These are phyloP conservation scores for Rhimphoctona megacephalus DNA, from an alignment of 2,888 invertebrate species.

Conservation along the genomic window DNA sequence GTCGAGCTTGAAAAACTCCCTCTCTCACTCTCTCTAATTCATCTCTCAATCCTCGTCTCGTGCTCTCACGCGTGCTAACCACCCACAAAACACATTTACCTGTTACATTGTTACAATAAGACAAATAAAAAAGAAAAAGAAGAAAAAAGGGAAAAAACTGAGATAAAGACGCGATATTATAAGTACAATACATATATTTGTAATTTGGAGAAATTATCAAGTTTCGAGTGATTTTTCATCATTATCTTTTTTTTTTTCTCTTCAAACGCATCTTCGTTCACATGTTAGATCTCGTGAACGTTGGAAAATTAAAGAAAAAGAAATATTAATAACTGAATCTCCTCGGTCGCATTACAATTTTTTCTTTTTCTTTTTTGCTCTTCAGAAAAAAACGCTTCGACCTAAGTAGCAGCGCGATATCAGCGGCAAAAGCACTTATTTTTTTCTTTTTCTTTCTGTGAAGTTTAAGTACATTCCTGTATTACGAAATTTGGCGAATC, in stretches of 20 bases:
- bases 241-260: neutral
- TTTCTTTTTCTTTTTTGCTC: constrained; percentile 56
- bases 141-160: constrained; percentile 24
- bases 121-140: constrained; percentile 47
- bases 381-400: constrained; percentile 27
- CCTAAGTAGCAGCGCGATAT: constrained; percentile 49
- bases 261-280: neutral
- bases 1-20: neutral
- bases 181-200: constrained; percentile 80
- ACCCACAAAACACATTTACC: constrained; percentile 69
- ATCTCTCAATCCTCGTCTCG: constrained; percentile 26
- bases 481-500: constrained; percentile 71
- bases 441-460: constrained; percentile 73
- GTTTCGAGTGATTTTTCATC: constrained; percentile 58
- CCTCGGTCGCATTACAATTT: constrained; percentile 55
- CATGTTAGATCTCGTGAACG: neutral
- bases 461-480: constrained; percentile 80
- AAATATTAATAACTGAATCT: constrained; percentile 38
- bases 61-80: constrained; percentile 61
- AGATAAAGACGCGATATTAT: constrained; percentile 75
- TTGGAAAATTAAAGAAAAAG: constrained; percentile 18
- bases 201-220: constrained; percentile 74
- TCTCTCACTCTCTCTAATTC: constrained; percentile 3
- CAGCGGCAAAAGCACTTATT: constrained; percentile 70
- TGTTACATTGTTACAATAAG: constrained; percentile 73